These are phyloP conservation scores for Microvelia longipes DNA, from an alignment of 1,140 invertebrate genomes.

Conservation along the genomic window DNA sequence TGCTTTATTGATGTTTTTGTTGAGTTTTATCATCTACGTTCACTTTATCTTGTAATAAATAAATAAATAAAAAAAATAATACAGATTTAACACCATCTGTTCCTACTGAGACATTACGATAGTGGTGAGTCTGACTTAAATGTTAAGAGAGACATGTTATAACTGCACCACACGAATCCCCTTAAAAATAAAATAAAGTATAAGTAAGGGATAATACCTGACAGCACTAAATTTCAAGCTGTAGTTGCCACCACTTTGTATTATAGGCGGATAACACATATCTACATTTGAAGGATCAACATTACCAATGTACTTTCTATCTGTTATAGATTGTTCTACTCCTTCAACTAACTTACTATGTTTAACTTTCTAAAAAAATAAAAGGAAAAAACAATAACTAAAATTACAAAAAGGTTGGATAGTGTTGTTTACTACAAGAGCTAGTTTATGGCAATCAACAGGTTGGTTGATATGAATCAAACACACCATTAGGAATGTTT, in stretches of 20 bases:
- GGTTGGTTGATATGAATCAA: neutral
- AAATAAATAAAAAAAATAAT: too few relatives aligned
- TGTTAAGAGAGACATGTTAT: too few relatives aligned
- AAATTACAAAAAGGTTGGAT: neutral
- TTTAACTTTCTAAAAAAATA: slow-evolving; percentile 64
- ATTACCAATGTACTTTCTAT: slow-evolving; percentile 83
- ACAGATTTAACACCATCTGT: too few relatives aligned
- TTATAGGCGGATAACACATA: slow-evolving; percentile 95
- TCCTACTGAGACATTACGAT: too few relatives aligned
- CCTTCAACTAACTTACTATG: slow-evolving; percentile 90
- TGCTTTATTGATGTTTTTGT: too few relatives aligned
- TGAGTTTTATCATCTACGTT: too few relatives aligned
- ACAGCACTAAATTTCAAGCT: slow-evolving; percentile 88
- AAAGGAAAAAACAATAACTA: too few relatives aligned
- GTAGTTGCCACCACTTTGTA: slow-evolving; percentile 95
- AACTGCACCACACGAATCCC: too few relatives aligned
- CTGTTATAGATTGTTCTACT: slow-evolving; percentile 73
- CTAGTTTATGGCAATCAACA: neutral
- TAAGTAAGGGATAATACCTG: slow-evolving; percentile 32
- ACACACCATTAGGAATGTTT: slow-evolving; percentile 7
- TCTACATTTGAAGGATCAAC: slow-evolving; percentile 79
- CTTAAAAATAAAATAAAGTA: neutral
- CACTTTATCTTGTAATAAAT: too few relatives aligned
- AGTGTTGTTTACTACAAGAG: neutral
- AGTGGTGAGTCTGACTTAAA: too few relatives aligned